These are phyloP conservation scores for Lasioglossum vierecki DNA, from an alignment of 2,888 invertebrate species.

Conservation along the genomic window DNA sequence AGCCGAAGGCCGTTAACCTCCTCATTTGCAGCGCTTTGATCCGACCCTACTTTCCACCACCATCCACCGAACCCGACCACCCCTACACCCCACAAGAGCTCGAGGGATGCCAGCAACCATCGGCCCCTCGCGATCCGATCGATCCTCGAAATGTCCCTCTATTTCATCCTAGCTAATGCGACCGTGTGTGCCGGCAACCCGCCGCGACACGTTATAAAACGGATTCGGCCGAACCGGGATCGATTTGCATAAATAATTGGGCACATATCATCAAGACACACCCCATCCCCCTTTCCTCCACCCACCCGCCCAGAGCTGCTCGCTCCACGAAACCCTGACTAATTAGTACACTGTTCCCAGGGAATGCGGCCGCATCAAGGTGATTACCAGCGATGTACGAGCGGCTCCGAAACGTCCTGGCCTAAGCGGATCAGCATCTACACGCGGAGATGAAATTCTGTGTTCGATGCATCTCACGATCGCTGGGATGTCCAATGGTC, in stretches of 20 bases:
- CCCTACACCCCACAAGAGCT: background rate
- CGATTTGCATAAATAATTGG: conserved; percentile 71
- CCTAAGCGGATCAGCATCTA: conserved; percentile 11
- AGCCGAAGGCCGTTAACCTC: conserved; percentile 71
- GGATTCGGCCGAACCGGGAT: conserved; percentile 47
- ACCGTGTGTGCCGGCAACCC: conserved; percentile 5
- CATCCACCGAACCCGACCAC: conserved; percentile 8
- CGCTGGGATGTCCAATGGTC: background rate
- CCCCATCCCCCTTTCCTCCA: background rate
- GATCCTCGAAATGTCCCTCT: conserved; percentile 67
- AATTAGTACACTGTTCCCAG: conserved; percentile 57
- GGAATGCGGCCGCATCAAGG: conserved; percentile 33
- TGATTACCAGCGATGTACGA: conserved; percentile 37
- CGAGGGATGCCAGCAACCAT: conserved; percentile 31
- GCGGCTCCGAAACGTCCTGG: conserved; percentile 11
- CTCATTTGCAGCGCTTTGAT: conserved; percentile 75
- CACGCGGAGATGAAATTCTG: background rate
- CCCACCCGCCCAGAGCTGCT: background rate
- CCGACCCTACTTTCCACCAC: conserved; percentile 70
- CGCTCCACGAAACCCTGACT: conserved; percentile 29
- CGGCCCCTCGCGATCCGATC: conserved; percentile 58
- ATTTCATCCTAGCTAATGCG: conserved; percentile 71
- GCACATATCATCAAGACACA: conserved; percentile 63
- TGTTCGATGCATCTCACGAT: background rate
- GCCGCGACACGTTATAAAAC: conserved; percentile 61